Base-by-base conservation (phyloP, 2,888 invertebrate genomes). In the Conops quadrifasciatus region DNA sequence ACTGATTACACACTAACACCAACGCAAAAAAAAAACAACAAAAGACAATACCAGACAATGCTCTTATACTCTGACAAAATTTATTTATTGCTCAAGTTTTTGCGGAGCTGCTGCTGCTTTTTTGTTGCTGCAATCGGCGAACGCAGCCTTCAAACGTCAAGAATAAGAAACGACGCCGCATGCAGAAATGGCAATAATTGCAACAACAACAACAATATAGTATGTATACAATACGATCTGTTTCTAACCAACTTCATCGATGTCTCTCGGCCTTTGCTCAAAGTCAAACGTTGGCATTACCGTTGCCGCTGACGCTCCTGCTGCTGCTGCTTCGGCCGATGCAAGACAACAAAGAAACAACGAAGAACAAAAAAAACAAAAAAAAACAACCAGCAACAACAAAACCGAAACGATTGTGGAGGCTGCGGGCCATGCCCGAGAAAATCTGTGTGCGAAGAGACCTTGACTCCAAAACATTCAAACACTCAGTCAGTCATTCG, bases 381-480 rank as follows among this genome's bases (percentile, higher is more conserved):
- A 36, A 7, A 36, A 36, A 53, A 45, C 60, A 49, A 47, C 11
- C 26, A 51, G 30, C 24, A 24, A 21, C 56, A 60, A 36, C 30
- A 62, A n/a, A 26, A 21, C 13, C 62, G 15, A 21, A 19, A 16
- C 21, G 24, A 53, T 19, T 60, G 60, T 30, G 30, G 47, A 26
- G 26, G 64, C 45, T 59, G 45, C 67, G 68, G 71, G 73, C 74
- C 74, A 72, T 75, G 74, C 73, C 74, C 74, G 74, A 75, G 74
- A 75, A 73, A 75, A 75, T 73, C 73, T 72, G 63, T 36, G 9
- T 70, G 71, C 72, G 51, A 66, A 75, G 74, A 75, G 74, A 75
- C 74, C 74, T 75, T 75, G 74, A 73, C 73, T 75, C 30, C 47
- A 73, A 73, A 73, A 73, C 70, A 64, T 66, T 68, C 64, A 68